Evolutionary conservation across 92 coral and sea anemone species (phyloP).

Genomic region (Palythoa grandiflora): DNA sequence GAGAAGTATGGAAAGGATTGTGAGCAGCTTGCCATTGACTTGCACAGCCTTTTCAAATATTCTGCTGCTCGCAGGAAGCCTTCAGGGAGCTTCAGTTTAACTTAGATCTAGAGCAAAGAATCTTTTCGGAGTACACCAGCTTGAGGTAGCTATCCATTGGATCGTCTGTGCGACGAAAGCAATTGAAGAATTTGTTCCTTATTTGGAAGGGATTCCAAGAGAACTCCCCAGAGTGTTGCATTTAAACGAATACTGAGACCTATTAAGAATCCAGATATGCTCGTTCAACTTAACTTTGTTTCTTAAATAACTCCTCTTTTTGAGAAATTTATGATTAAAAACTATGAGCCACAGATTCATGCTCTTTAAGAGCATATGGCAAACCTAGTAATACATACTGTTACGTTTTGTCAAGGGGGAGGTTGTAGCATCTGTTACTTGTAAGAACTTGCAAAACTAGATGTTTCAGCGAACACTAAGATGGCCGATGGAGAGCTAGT

Average conservation of each 20-base stretch:
- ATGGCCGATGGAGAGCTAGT: conserved; percentile 6
- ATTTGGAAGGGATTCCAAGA: neutral
- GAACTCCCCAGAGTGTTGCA: conserved; percentile 2
- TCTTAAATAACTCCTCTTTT: neutral
- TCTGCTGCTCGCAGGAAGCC: conserved; percentile 46
- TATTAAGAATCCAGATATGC: neutral
- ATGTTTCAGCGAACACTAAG: neutral
- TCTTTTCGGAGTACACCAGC: neutral
- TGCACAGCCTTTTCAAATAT: conserved; percentile 45
- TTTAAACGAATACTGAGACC: neutral
- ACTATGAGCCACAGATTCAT: neutral
- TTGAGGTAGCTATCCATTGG: too few relatives aligned
- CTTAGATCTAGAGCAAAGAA: neutral
- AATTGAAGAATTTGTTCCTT: too few relatives aligned
- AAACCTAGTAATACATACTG: neutral
- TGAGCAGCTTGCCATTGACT: too few relatives aligned
- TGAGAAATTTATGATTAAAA: neutral
- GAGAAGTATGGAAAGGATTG: conserved; percentile 2
- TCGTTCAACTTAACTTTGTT: neutral
- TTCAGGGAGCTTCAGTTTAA: too few relatives aligned
- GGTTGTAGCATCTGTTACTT: neutral
- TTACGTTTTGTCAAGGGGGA: neutral
- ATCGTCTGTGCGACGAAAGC: too few relatives aligned
- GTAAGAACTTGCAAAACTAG: neutral
- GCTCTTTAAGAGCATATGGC: neutral